phyloP scores from a whole-genome alignment of 2,888 invertebrate genomes.

The Alentia gelatinosa region DNA sequence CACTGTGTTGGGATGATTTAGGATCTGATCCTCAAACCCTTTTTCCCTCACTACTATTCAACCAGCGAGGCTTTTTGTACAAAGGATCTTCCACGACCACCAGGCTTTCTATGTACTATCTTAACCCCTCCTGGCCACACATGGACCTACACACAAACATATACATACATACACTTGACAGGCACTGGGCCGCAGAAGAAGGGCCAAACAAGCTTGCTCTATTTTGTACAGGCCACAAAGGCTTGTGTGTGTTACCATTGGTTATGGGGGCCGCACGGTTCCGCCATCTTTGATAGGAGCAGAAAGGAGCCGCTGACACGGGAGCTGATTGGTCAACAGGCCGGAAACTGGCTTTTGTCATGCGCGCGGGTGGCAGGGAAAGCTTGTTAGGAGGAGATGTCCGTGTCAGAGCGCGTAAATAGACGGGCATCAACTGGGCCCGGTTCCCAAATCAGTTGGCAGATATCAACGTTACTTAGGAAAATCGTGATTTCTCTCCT shows the following conservation, averaged over 20 bases:
- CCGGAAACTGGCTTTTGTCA: slow-evolving; percentile 8
- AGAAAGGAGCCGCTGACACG: background rate
- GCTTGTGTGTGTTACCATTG: slow-evolving; percentile 19
- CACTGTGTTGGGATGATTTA: background rate
- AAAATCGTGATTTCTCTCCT: too few relatives aligned
- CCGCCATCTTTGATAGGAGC: slow-evolving; percentile 1
- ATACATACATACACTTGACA: background rate
- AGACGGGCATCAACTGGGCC: too few relatives aligned
- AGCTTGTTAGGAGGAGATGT: slow-evolving; percentile 15
- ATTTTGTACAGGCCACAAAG: background rate
- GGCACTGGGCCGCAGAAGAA: background rate
- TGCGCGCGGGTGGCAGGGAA: background rate
- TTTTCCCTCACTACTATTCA: background rate
- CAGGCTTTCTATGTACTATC: background rate
- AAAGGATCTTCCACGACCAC: background rate
- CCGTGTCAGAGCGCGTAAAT: background rate
- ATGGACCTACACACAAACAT: background rate
- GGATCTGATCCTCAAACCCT: background rate
- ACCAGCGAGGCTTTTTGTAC: background rate
- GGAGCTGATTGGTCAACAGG: background rate
- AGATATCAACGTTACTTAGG: too few relatives aligned
- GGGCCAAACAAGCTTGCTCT: background rate
- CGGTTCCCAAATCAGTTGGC: too few relatives aligned
- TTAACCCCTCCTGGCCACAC: background rate
- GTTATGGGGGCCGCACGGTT: background rate